Conservation (phyloP, 1,140 invertebrate genomes). For the Microplitis mediator region DNA sequence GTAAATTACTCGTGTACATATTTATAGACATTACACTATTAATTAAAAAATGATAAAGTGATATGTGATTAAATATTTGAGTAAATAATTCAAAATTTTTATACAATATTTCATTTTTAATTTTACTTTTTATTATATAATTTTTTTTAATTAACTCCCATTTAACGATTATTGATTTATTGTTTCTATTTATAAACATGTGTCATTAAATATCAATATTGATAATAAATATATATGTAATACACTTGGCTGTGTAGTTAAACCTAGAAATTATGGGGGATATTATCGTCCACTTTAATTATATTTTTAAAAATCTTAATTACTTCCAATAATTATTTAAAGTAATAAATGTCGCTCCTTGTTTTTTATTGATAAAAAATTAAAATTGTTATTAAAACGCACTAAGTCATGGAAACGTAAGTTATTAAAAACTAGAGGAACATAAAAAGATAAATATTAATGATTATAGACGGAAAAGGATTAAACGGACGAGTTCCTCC, state of each 20-base stretch:
- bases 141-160: background rate
- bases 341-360: background rate
- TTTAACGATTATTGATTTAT: conserved; percentile 15
- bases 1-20: conserved; percentile 58
- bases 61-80: background rate
- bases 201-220: too few species aligned
- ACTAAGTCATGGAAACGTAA: background rate
- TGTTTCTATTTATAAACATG: conserved; percentile 12
- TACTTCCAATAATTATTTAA: too few species aligned
- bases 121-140: background rate
- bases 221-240: background rate
- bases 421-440: background rate
- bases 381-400: background rate
- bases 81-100: conserved; percentile 14
- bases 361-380: background rate
- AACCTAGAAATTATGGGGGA: too few species aligned
- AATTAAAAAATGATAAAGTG: conserved; percentile 15
- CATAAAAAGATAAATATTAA: conserved; percentile 11
- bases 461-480: conserved; percentile 42
- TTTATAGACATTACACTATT: conserved; percentile 32
- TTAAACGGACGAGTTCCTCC: conserved; percentile 52
- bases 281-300: too few species aligned
- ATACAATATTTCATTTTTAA: background rate
- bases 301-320: too few species aligned
- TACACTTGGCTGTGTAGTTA: conserved; percentile 23